Evolutionary conservation across 2,113 vertebrate genomes (phyloP).

Genomic region (Progne subis): DNA sequence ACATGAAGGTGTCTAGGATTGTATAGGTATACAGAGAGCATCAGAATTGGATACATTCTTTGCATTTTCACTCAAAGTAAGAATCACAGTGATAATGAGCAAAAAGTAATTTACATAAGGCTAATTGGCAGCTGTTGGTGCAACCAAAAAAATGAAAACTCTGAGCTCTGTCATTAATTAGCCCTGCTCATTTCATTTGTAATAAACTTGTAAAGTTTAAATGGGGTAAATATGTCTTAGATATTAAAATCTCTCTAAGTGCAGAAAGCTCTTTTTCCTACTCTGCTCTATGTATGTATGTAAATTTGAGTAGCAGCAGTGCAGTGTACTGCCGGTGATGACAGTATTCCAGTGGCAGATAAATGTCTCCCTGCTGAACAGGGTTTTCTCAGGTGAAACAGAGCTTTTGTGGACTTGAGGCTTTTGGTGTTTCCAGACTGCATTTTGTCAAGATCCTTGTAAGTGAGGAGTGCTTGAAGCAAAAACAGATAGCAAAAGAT

Average conservation of each 20-base stretch:
- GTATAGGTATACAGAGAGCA: neutral
- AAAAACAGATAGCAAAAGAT: neutral
- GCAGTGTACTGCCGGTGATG: neutral
- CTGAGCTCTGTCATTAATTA: neutral
- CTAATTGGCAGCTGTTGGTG: neutral
- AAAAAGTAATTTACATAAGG: neutral
- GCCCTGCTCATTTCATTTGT: neutral
- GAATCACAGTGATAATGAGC: neutral
- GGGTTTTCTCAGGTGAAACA: neutral
- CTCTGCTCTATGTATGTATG: neutral
- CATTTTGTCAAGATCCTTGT: neutral
- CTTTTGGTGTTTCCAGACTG: neutral
- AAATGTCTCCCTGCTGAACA: neutral
- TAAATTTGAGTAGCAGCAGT: neutral
- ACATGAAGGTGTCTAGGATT: neutral
- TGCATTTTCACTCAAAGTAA: neutral
- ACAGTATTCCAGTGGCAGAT: neutral
- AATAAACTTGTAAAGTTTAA: neutral
- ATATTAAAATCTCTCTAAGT: neutral
- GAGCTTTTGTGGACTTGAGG: neutral
- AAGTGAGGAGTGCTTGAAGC: neutral
- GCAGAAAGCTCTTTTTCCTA: neutral
- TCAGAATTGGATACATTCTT: neutral
- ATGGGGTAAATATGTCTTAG: neutral
- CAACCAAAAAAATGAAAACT: neutral